Evolutionary conservation across 2,113 vertebrate species (phyloP), one percentile per base, ranked within the genome.

Genomic region (Gulo gulo): DNA sequence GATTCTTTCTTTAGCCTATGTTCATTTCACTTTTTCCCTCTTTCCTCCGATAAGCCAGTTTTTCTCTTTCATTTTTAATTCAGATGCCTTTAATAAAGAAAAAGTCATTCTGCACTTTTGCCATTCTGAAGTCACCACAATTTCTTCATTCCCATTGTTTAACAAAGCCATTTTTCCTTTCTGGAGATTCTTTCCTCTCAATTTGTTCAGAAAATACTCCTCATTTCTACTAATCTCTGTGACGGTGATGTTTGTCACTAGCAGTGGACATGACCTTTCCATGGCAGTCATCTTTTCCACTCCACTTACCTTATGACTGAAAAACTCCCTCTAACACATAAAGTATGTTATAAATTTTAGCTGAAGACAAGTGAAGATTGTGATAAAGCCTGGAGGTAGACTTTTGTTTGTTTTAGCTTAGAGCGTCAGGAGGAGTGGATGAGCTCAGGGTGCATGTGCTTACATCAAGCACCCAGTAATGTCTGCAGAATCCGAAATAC

Each of bases 11-110:
- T 82, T 15, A 20, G 31, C 47, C 61, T 85, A 55, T 59, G 83
- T 42, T 91, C 81, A n/a, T 21, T 76, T 57, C 61, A 55, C 7
- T 12, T 83, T 47, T 36, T 5, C 26, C 31, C 26, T 79, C 36
- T 69, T 78, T 63, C 29, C 24, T 50, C 90, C 39, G 31, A 13
- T 90, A 39, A 50, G 42, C 36, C 57, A 6, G 15, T 80, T 63
- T 76, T 82, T 59, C 57, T 39, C 65, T 42, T 74, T 88, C n/a
- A 65, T 74, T 76, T 86, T 86, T 69, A 79, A 73, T 74, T 67
- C 20, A 11, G 84, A 71, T 59, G 36, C 23, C 47, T 84, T 87
- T 15, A 14, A 78, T 78, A 5, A 39, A 69, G 39, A 26, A 10
- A 10, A 69, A 63, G 39, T 24, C 21, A 39, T 76, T 23, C 24